Base-by-base conservation (phyloP, 92 coral and sea anemone genomes). In the Isaurus tuberculatus region DNA sequence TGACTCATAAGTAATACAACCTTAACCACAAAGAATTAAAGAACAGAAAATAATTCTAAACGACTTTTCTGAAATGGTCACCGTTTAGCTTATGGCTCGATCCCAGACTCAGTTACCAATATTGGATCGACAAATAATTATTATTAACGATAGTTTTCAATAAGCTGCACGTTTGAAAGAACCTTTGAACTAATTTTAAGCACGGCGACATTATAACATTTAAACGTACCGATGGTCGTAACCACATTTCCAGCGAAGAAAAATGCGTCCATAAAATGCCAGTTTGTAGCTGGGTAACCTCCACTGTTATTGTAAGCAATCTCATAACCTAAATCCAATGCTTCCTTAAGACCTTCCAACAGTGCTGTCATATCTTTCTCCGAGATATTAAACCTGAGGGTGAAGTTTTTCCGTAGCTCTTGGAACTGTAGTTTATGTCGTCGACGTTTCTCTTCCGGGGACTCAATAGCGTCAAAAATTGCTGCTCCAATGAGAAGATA, bases 171-270 rank as follows among this genome's bases (percentile, higher is more conserved):
- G 68, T 58, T 58, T 42, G 28, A 65, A 77, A 34, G 65, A 7
- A 55, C 55, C 25, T 53, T 65, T 77, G 20, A 60, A 27, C 29
- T 57, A 34, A 46, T 57, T 61, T 61, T 27, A 55, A 75, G 33
- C 51, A 34, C 6, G 22, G 15, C 32, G 11, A 33, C 7, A 13
- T 57, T 33, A 27, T 22, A 57, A n/a, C 43, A 7, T 34, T 40
- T 57, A 14, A 1, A 92, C 98, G 84, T 72, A 92, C 98, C 98
- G 23, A 94, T 94, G 22, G 98, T 97, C 1, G 99, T 97, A 9
- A 97, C 99, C 13, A 97, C 98, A 75, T 97, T 97, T 36, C 99
- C 99, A 82, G 95, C 99, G 87, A 97, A 97, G 81, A 92, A 90
- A 81, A 97, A 97, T 0, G 99, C 98, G 85, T 94, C 92, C 99